A percentile compares a stretch with the other conserved stretches of the same genome.
phyloP scores from a whole-genome alignment of 2,888 invertebrate species.

The Thysanoteuthis rhombus region DNA sequence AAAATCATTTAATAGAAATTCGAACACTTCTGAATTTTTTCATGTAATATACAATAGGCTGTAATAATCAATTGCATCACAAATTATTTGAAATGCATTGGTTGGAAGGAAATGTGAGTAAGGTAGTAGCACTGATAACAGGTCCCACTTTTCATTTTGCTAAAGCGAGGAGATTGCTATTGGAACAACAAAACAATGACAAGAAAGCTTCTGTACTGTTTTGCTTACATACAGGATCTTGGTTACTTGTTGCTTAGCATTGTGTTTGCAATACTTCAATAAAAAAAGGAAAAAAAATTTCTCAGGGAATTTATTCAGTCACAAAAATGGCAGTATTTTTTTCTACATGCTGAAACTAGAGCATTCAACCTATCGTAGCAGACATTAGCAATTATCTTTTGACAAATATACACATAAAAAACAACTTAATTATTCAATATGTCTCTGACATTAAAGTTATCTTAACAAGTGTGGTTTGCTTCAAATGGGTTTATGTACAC shows the following conservation, averaged over 20 bases:
- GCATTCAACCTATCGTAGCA: no score
- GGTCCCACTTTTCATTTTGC: neutral
- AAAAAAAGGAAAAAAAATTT: no score
- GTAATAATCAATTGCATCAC: no score
- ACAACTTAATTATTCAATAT: neutral
- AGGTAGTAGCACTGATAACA: neutral
- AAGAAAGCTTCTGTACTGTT: neutral
- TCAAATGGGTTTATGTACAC: neutral
- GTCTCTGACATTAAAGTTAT: neutral
- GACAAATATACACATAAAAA: neutral
- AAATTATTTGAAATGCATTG: neutral
- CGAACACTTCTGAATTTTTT: no score
- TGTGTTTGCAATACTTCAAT: neutral
- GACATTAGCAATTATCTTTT: no score
- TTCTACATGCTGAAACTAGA: neutral
- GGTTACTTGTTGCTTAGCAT: neutral
- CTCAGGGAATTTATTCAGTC: neutral
- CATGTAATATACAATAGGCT: no score
- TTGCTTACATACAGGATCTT: neutral
- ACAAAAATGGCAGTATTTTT: neutral
- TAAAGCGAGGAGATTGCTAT: neutral
- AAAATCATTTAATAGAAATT: no score
- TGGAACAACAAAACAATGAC: neutral
- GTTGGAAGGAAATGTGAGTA: neutral
- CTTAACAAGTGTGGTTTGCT: neutral